Conservation (phyloP, 1,140 invertebrate genomes). For the Platorchestia sp. region DNA sequence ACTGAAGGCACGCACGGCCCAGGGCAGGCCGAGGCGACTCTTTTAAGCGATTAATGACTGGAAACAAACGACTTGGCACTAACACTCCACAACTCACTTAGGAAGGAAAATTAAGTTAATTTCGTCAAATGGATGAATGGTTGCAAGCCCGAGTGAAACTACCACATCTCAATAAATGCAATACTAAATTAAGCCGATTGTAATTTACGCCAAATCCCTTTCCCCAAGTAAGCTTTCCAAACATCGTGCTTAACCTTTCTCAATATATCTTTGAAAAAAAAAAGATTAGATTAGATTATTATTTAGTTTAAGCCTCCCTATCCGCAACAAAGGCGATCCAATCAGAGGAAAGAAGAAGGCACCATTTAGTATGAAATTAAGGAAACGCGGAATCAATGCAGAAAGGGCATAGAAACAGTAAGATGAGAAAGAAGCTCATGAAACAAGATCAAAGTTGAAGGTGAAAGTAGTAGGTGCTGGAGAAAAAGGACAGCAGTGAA, state of each 20-base stretch:
- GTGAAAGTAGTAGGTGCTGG: too few species aligned
- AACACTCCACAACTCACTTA: neutral
- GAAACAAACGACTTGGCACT: neutral
- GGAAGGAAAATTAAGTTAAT: neutral
- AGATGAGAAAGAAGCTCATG: too few species aligned
- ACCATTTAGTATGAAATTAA: too few species aligned
- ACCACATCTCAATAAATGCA: neutral
- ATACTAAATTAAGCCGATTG: neutral
- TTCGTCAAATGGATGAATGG: neutral
- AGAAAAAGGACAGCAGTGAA: too few species aligned
- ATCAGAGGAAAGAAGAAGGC: too few species aligned
- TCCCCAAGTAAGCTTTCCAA: neutral
- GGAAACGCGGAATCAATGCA: too few species aligned
- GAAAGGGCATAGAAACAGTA: too few species aligned
- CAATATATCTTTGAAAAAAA: neutral
- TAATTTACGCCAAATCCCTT: neutral
- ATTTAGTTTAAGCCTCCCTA: too few species aligned
- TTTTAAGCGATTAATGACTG: neutral
- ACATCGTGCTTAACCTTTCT: neutral
- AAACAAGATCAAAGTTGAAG: too few species aligned
- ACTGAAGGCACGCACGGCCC: conserved; percentile 2
- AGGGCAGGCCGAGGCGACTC: neutral
- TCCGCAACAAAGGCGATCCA: too few species aligned
- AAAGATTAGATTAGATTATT: too few species aligned
- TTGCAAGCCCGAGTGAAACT: neutral